Evolutionary conservation across 1,140 invertebrate species (phyloP).

Genomic region (Diorhabda sublineata): DNA sequence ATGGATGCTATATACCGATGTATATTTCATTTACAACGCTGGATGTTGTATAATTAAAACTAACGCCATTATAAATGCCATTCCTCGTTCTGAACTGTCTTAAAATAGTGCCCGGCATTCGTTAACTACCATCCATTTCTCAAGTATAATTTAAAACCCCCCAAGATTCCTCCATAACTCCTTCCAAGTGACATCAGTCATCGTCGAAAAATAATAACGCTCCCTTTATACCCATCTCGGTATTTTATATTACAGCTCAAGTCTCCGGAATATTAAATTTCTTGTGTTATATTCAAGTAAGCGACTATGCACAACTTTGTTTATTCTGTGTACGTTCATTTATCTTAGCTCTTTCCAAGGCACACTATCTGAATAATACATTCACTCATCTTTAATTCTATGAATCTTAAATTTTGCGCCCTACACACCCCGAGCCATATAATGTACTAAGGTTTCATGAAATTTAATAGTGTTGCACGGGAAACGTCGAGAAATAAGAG

Average conservation of each 20-base stretch:
- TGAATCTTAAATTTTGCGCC: constrained; percentile 43
- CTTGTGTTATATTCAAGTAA: constrained; percentile 18
- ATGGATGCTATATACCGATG: no score
- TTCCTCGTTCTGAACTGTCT: neutral
- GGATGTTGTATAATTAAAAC: no score
- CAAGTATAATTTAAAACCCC: constrained; percentile 4
- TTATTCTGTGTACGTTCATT: constrained; percentile 38
- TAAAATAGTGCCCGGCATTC: constrained; percentile 19
- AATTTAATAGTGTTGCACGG: constrained; percentile 16
- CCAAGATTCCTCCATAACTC: constrained; percentile 13
- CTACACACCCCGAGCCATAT: constrained; percentile 10
- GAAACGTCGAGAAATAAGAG: neutral
- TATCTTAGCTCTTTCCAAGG: constrained; percentile 42
- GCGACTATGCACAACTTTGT: constrained; percentile 22
- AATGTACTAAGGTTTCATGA: constrained; percentile 15
- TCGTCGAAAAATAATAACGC: constrained; percentile 11
- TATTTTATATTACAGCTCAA: constrained; percentile 15
- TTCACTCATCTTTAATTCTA: constrained; percentile 45
- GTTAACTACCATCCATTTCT: constrained; percentile 2
- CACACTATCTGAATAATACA: constrained; percentile 42
- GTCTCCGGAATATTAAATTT: constrained; percentile 14
- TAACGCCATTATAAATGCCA: no score
- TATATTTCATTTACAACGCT: no score
- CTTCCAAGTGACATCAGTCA: constrained; percentile 8
- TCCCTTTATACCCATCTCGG: constrained; percentile 11